Conservation (phyloP, 2,797 vertebrate genomes). For the Vultur gryphus region DNA sequence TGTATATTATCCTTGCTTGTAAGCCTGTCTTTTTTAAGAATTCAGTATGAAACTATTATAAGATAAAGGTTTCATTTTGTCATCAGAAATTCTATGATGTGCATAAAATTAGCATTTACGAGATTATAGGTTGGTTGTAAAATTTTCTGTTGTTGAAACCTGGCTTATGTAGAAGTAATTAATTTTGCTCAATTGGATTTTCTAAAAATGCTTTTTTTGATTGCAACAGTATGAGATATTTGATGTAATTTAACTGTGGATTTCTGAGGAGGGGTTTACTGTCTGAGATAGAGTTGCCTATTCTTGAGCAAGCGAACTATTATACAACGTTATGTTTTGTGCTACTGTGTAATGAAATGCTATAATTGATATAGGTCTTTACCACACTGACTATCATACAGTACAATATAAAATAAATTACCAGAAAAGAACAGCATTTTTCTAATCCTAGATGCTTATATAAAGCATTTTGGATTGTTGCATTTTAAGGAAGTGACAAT, state of each 20-base stretch:
- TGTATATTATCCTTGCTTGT: neutral
- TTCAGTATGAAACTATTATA: neutral
- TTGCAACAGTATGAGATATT: neutral
- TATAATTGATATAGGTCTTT: conserved; percentile 53
- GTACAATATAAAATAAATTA: conserved; percentile 58
- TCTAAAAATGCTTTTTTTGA: conserved; percentile 17
- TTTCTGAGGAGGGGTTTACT: neutral
- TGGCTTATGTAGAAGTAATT: conserved; percentile 5
- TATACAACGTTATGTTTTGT: neutral
- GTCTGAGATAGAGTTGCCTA: conserved; percentile 3
- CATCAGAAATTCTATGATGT: neutral
- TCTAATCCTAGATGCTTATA: conserved; percentile 43
- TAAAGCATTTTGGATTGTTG: conserved; percentile 32
- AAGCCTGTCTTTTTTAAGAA: neutral
- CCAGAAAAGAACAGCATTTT: conserved; percentile 44
- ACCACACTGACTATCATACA: conserved; percentile 20
- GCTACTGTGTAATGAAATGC: conserved; percentile 44
- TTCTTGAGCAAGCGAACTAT: neutral
- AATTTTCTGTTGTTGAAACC: conserved; percentile 6
- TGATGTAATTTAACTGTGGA: conserved; percentile 19
- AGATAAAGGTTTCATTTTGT: neutral
- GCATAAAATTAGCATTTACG: neutral
- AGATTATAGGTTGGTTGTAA: neutral
- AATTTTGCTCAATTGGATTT: conserved; percentile 43
- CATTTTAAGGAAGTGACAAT: conserved; percentile 45